Evolutionary conservation across 2,113 vertebrate genomes (phyloP).

Genomic region (Notarius lentiginosus): DNA sequence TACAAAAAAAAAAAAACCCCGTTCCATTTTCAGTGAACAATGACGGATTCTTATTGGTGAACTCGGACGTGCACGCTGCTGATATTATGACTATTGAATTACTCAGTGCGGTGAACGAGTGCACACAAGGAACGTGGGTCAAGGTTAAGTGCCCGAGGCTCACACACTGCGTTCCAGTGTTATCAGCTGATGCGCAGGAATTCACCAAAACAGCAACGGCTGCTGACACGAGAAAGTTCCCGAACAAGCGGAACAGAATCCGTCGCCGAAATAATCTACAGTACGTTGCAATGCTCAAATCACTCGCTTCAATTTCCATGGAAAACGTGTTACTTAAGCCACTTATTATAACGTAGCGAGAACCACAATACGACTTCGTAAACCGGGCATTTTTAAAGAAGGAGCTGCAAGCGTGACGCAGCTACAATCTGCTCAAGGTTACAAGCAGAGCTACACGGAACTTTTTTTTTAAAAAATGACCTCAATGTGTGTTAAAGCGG

Average conservation of each 20-base stretch:
- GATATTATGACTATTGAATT: neutral
- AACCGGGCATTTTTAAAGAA: no score
- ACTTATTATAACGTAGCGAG: no score
- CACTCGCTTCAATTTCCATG: neutral
- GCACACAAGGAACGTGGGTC: neutral
- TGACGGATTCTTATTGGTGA: neutral
- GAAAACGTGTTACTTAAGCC: neutral
- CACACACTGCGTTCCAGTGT: neutral
- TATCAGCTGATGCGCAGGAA: constrained; percentile 39
- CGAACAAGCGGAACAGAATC: neutral
- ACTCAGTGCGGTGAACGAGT: neutral
- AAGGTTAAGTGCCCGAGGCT: neutral
- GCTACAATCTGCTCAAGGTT: no score
- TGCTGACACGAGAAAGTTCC: neutral
- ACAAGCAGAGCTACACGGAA: neutral
- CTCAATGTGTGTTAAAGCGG: neutral
- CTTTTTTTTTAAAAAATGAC: no score
- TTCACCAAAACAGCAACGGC: constrained; percentile 35
- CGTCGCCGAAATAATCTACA: neutral
- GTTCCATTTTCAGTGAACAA: neutral
- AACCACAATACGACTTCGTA: no score
- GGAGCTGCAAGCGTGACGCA: no score
- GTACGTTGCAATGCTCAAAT: neutral
- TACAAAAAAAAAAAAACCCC: neutral
- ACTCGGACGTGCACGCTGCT: neutral